These are phyloP conservation scores for Siniperca undulata DNA, from an alignment of 2,797 vertebrate genomes.

Conservation along the genomic window DNA sequence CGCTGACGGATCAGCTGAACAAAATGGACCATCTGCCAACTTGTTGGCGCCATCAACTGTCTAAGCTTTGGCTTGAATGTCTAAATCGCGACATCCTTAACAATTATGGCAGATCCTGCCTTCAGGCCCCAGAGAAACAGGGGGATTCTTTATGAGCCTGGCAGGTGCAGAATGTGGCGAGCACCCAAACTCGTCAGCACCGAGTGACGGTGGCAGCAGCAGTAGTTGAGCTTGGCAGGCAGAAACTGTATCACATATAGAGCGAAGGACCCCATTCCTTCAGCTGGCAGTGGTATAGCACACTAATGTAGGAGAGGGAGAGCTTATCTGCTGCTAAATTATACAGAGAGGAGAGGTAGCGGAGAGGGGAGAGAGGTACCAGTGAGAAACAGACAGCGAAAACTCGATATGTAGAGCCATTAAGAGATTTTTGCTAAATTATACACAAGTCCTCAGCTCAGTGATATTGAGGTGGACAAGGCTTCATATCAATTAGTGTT, in stretches of 20 bases:
- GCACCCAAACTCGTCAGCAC: conserved; percentile 71
- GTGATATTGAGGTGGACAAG: conserved; percentile 63
- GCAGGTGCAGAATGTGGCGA: conserved; percentile 80
- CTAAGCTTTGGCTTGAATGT: conserved; percentile 70
- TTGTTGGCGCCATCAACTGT: conserved; percentile 69
- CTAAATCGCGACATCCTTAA: conserved; percentile 79
- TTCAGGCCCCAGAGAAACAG: conserved; percentile 71
- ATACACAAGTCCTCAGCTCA: conserved; percentile 56
- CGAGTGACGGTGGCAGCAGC: conserved; percentile 59
- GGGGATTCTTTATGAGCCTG: conserved; percentile 82
- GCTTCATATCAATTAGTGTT: conserved; percentile 61
- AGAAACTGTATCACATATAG: conserved; percentile 74
- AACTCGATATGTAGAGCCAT: conserved; percentile 52
- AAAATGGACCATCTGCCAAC: conserved; percentile 79
- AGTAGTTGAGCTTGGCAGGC: conserved; percentile 70
- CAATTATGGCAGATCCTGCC: conserved; percentile 79
- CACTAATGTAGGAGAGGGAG: conserved; percentile 63
- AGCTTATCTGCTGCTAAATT: conserved; percentile 72
- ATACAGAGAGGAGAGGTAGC: conserved; percentile 53
- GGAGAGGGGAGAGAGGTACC: conserved; percentile 30
- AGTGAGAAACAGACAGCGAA: conserved; percentile 23
- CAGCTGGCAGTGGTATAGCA: conserved; percentile 67
- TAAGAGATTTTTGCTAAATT: conserved; percentile 56
- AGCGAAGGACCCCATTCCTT: conserved; percentile 62
- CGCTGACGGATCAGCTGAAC: conserved; percentile 69